Conservation (phyloP, 2,888 invertebrate species). For the Desoria tigrina region DNA sequence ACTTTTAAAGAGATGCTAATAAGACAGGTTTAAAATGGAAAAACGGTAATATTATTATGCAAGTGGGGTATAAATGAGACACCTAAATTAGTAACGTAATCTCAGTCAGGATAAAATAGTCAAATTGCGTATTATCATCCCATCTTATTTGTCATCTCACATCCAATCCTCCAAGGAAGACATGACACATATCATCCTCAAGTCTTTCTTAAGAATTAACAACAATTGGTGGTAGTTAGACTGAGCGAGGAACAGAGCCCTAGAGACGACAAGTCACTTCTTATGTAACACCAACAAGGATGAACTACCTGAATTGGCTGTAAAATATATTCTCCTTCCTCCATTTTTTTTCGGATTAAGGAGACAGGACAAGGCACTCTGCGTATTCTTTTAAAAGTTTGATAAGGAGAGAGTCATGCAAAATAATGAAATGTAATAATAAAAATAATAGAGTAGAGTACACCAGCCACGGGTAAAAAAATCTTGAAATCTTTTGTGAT, state of each 20-base stretch:
- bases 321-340: too few relatives aligned
- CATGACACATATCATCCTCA: conserved; percentile 7
- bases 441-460: conserved; percentile 11
- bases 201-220: not conserved
- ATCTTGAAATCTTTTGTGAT: conserved; percentile 10
- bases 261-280: too few relatives aligned
- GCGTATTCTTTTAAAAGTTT: too few relatives aligned
- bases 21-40: too few relatives aligned
- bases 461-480: conserved; percentile 3
- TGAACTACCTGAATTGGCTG: too few relatives aligned
- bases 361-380: conserved; percentile 6
- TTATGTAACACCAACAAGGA: too few relatives aligned
- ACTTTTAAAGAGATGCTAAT: too few relatives aligned
- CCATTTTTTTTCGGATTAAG: too few relatives aligned
- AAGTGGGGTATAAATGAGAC: too few relatives aligned
- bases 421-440: conserved; percentile 20
- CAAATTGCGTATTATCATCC: conserved; percentile 7
- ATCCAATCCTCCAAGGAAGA: not conserved
- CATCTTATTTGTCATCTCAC: conserved; percentile 7
- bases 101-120: not conserved
- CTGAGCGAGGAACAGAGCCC: not conserved
- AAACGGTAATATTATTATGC: too few relatives aligned
- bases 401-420: conserved; percentile 9
- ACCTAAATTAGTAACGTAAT: too few relatives aligned
- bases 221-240: conserved; percentile 5